These are phyloP conservation scores for Mugil cephalus DNA, from an alignment of 2,113 vertebrate species.

Conservation along the genomic window DNA sequence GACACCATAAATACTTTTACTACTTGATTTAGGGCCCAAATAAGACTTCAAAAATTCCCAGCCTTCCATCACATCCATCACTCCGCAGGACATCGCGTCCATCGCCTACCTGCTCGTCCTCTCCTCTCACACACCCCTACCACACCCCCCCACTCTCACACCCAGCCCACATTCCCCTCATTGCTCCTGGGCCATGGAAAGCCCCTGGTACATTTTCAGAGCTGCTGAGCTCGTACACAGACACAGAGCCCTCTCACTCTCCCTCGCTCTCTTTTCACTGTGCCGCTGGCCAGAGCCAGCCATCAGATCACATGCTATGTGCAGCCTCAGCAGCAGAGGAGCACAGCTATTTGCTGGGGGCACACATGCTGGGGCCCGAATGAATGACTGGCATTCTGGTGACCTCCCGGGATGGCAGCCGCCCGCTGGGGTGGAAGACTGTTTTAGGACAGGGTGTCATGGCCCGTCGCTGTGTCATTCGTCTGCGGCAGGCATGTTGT, in stretches of 20 bases:
- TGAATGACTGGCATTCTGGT: conserved; percentile 79
- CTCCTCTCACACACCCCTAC: background rate
- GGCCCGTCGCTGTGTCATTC: conserved; percentile 72
- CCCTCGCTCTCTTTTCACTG: conserved; percentile 59
- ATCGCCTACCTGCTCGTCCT: conserved; percentile 44
- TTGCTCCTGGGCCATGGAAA: conserved; percentile 72
- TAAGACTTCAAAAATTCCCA: background rate
- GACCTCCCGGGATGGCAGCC: conserved; percentile 74
- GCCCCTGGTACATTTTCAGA: conserved; percentile 74
- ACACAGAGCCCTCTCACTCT: conserved; percentile 57
- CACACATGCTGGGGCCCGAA: conserved; percentile 66
- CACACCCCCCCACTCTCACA: conserved; percentile 3
- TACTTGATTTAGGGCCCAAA: conserved; percentile 14
- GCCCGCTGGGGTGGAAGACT: conserved; percentile 52
- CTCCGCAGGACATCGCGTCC: background rate
- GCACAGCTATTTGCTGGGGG: conserved; percentile 78
- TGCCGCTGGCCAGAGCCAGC: conserved; percentile 71
- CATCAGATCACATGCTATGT: conserved; percentile 82
- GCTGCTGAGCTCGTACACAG: conserved; percentile 62
- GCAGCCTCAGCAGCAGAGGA: conserved; percentile 82
- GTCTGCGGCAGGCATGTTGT: conserved; percentile 61
- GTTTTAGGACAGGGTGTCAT: conserved; percentile 73
- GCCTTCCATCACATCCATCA: background rate
- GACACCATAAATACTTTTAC: background rate
- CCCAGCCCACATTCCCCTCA: conserved; percentile 66